Evolutionary conservation across 2,113 vertebrate genomes (phyloP).

Genomic region (Gambusia holbrooki): DNA sequence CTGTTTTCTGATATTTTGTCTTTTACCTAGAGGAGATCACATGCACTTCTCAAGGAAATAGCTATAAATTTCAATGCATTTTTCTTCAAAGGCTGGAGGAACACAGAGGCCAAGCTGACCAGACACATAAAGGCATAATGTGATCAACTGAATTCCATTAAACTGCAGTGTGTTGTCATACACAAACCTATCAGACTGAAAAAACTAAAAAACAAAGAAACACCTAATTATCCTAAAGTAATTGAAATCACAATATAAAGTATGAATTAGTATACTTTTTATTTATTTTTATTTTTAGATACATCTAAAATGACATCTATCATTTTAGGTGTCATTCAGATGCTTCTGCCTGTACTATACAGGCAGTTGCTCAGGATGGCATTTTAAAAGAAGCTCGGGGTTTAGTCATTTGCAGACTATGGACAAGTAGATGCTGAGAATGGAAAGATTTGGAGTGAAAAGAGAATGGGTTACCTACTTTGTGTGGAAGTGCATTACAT

Average conservation of each 20-base stretch:
- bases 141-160: conserved; percentile 32
- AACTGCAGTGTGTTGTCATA: conserved; percentile 10
- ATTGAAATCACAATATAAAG: not conserved
- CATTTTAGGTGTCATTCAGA: too few relatives aligned
- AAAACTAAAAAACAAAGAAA: not conserved
- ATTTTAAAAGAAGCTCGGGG: not conserved
- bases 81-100: conserved; percentile 44
- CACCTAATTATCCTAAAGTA: not conserved
- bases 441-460: too few relatives aligned
- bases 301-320: too few relatives aligned
- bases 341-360: not conserved
- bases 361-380: too few relatives aligned
- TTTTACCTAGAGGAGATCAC: conserved; percentile 14
- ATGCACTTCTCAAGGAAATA: conserved; percentile 18
- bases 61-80: conserved; percentile 15
- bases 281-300: too few relatives aligned
- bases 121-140: conserved; percentile 34
- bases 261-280: too few relatives aligned
- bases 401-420: too few relatives aligned
- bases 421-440: too few relatives aligned
- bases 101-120: not conserved
- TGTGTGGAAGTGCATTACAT: too few relatives aligned
- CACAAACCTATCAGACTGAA: conserved; percentile 5
- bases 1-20: not conserved
- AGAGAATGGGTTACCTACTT: too few relatives aligned